Percentiles rank a stretch among this genome's conserved stretches.
phyloP scores from a whole-genome alignment of 1,140 invertebrate species.

The Telenomus remus region DNA sequence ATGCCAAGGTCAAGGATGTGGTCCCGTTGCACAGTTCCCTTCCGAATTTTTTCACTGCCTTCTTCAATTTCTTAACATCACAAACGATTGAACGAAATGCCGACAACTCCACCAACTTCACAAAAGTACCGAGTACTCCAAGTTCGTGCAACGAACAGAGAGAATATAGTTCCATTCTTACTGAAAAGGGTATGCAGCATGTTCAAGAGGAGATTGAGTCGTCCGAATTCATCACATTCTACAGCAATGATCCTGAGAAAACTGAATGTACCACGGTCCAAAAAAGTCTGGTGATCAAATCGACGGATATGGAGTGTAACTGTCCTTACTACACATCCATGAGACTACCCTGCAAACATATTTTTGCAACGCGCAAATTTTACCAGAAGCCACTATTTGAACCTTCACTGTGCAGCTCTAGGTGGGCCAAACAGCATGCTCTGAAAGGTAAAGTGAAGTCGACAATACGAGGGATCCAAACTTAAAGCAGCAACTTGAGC shows the following conservation, averaged over 20 bases:
- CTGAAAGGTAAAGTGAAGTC: too few species aligned
- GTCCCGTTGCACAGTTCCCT: background rate
- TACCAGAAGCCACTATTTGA: slow-evolving; percentile 9
- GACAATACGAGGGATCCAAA: too few species aligned
- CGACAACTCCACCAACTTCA: background rate
- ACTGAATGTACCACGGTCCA: background rate
- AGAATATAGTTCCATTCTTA: background rate
- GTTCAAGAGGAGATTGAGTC: background rate
- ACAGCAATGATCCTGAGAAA: background rate
- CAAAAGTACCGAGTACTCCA: background rate
- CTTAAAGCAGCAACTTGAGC: too few species aligned
- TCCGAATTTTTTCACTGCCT: background rate
- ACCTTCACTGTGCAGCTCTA: too few species aligned
- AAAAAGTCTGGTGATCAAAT: background rate
- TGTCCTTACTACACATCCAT: slow-evolving; percentile 8
- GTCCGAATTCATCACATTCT: background rate
- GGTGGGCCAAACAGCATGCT: too few species aligned
- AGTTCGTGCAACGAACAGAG: background rate
- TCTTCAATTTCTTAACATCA: slow-evolving; percentile 11
- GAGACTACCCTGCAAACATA: slow-evolving; percentile 14
- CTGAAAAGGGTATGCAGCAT: background rate
- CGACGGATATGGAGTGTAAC: slow-evolving; percentile 1
- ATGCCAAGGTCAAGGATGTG: slow-evolving; percentile 34
- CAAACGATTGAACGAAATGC: slow-evolving; percentile 6
- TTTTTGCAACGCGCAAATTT: slow-evolving; percentile 13